phyloP scores from a whole-genome alignment of 2,113 vertebrate species.

The Tautogolabrus adspersus region DNA sequence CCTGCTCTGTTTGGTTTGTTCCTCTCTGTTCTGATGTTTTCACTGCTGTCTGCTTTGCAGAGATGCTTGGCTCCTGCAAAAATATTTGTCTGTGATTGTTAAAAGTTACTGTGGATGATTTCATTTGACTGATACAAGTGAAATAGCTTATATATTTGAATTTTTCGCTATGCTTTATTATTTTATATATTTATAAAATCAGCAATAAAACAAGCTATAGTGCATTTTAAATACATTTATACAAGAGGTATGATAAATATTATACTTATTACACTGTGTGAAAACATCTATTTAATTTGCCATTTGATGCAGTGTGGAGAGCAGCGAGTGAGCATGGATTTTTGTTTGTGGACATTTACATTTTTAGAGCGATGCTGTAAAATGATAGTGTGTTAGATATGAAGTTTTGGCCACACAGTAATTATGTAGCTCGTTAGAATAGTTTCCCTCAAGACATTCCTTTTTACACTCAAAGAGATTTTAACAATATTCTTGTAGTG shows the following conservation, averaged over 20 bases:
- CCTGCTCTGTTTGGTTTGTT: conserved; percentile 53
- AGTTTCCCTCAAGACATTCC: neutral
- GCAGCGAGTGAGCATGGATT: conserved; percentile 4
- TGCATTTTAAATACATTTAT: conserved; percentile 17
- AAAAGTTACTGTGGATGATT: conserved; percentile 15
- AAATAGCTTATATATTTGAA: neutral
- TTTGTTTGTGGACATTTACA: neutral
- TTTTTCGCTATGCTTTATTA: conserved; percentile 13
- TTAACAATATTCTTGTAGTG: neutral
- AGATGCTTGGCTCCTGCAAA: conserved; percentile 24
- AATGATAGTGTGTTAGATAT: conserved; percentile 4
- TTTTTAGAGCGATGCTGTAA: conserved; percentile 2
- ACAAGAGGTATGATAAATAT: neutral
- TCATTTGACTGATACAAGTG: neutral
- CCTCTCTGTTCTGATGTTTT: conserved; percentile 45
- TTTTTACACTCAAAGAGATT: neutral
- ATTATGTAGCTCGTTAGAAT: neutral
- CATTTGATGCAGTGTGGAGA: conserved; percentile 2
- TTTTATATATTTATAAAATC: conserved; percentile 19
- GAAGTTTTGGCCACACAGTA: conserved; percentile 12
- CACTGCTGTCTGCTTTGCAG: conserved; percentile 35
- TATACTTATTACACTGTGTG: conserved; percentile 1
- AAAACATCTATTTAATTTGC: conserved; percentile 9
- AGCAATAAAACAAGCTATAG: neutral
- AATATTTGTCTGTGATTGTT: conserved; percentile 2